These are phyloP conservation scores for Heliangelus exortis DNA, from an alignment of 2,797 vertebrate genomes.

Conservation along the genomic window DNA sequence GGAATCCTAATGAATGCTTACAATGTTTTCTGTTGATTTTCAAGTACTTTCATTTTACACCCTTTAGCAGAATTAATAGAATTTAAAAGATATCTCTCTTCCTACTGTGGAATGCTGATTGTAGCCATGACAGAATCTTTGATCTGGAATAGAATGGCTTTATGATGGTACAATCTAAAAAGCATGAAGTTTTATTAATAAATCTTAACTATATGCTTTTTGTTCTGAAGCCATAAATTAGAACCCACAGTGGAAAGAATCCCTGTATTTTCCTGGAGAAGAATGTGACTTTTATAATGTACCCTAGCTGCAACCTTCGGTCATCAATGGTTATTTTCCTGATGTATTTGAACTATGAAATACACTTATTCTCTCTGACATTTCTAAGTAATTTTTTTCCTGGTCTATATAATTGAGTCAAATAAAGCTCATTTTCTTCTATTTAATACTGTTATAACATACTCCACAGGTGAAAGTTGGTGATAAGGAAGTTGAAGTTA, in stretches of 20 bases:
- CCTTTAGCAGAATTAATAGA: neutral
- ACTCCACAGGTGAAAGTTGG: conserved; percentile 79
- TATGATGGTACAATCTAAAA: neutral
- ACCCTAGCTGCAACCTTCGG: neutral
- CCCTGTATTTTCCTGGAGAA: neutral
- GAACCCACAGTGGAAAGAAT: neutral
- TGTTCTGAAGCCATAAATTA: neutral
- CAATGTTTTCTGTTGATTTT: neutral
- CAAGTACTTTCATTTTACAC: neutral
- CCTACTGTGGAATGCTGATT: neutral
- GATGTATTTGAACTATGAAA: neutral
- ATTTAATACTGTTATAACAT: neutral
- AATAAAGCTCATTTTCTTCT: neutral
- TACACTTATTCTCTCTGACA: neutral
- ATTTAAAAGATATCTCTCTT: neutral
- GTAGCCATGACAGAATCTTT: neutral
- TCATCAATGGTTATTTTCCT: neutral
- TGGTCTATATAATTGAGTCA: neutral
- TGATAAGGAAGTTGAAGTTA: conserved; percentile 80
- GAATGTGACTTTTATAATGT: neutral
- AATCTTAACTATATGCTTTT: too few relatives aligned
- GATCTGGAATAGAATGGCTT: neutral
- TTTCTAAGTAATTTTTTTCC: neutral
- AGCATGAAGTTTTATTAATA: neutral
- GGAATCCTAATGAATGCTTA: neutral